phyloP scores from a whole-genome alignment of 2,888 invertebrate genomes.

The Lepas anatifera region DNA sequence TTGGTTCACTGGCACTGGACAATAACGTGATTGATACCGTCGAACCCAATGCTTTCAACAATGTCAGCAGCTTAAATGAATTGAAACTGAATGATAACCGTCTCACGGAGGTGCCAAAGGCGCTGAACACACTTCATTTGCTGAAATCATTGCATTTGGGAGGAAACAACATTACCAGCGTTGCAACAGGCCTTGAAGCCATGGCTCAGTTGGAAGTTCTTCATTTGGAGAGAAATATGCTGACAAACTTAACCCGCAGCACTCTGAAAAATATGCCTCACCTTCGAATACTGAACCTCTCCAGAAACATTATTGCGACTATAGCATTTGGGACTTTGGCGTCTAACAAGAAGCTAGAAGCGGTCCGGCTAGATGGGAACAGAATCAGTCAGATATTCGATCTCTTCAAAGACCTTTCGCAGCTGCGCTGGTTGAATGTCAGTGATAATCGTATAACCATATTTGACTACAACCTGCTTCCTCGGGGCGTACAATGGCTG shows the following conservation, averaged over 20 bases:
- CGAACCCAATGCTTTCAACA: slow-evolving; percentile 59
- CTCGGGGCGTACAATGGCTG: slow-evolving; percentile 70
- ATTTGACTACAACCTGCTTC: slow-evolving; percentile 76
- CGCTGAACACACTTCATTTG: slow-evolving; percentile 57
- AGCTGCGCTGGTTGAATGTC: slow-evolving; percentile 72
- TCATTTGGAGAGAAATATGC: slow-evolving; percentile 70
- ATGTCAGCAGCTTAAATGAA: slow-evolving; percentile 66
- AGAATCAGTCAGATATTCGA: slow-evolving; percentile 63
- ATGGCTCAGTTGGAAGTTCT: slow-evolving; percentile 66
- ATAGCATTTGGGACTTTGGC: slow-evolving; percentile 60
- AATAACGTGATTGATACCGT: slow-evolving; percentile 63
- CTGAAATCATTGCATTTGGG: slow-evolving; percentile 70
- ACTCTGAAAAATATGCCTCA: too few relatives aligned
- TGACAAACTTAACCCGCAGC: too few relatives aligned
- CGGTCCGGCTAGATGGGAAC: slow-evolving; percentile 69
- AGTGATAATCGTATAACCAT: slow-evolving; percentile 69
- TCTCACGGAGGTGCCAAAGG: slow-evolving; percentile 61
- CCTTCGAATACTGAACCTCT: too few relatives aligned
- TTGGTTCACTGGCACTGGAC: slow-evolving; percentile 54
- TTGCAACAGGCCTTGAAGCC: too few relatives aligned
- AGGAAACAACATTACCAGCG: slow-evolving; percentile 65
- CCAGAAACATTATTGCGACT: too few relatives aligned
- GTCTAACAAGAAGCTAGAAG: slow-evolving; percentile 58
- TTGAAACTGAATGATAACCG: slow-evolving; percentile 71
- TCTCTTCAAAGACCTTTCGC: slow-evolving; percentile 64